Evolutionary conservation across 1,140 invertebrate species (phyloP).

Genomic region (Brachionus rubens): DNA sequence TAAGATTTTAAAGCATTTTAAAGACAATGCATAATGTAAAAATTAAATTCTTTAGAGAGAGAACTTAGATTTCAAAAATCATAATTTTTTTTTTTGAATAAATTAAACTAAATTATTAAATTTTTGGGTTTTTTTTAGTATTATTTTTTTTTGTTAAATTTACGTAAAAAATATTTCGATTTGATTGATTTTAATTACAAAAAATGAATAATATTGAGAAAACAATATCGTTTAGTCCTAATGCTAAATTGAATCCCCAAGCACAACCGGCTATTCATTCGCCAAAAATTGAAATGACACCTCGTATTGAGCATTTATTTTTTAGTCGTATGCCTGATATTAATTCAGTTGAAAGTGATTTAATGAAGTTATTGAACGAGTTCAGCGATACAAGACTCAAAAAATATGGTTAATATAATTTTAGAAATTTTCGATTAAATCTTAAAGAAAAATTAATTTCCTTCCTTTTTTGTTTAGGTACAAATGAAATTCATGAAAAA

Average conservation of each 20-base stretch:
- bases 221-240: neutral
- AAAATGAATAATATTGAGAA: neutral
- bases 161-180: neutral
- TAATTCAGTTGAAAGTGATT: conserved; percentile 39
- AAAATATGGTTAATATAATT: conserved; percentile 41
- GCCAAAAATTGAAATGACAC: neutral
- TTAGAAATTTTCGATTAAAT: too few species aligned
- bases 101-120: conserved; percentile 6
- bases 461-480: neutral
- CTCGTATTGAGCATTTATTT: conserved; percentile 30
- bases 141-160: neutral
- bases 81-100: too few species aligned
- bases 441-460: neutral
- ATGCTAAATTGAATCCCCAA: too few species aligned
- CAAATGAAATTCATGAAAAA: conserved; percentile 43
- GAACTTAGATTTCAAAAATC: neutral
- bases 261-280: neutral
- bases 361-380: conserved; percentile 38
- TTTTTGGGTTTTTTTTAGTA: neutral
- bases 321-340: conserved; percentile 36
- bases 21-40: too few species aligned
- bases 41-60: neutral
- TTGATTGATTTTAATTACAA: too few species aligned
- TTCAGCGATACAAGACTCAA: conserved; percentile 41
- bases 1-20: too few species aligned